Base-by-base conservation (phyloP, 2,888 invertebrate genomes). In the Exocentrus adspersus region DNA sequence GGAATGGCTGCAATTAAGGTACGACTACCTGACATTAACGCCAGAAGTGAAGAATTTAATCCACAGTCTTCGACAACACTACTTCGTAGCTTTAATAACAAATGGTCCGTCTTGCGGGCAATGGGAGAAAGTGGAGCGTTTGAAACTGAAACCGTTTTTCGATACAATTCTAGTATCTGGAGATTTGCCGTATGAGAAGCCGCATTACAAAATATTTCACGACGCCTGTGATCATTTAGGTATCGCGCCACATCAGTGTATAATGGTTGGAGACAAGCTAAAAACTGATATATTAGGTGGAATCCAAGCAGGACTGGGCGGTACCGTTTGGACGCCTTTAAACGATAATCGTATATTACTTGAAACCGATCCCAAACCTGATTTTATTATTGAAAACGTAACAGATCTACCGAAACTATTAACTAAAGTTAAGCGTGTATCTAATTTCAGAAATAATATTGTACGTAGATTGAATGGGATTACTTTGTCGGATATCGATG, bases 211-310 rank as follows among this genome's bases (percentile, higher is more conserved):
- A 79, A 94, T 94, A 82, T 94, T 94, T 83, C 86, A 90, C 71
- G 89, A 92, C 74, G 94, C 93, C 24, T 94, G 93, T 83, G 88
- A 89, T 77, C 86, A 87, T 79, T 87, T 95, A 61, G 87, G 88
- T 69, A 91, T 94, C 16, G 86, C 89, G 78, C 91, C 94, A 0
- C 84, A 87, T 59, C 87, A 89, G 71, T 94, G 93, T 83, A 86
- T 93, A 74, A 94, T 95, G 93, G 72, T 77, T 77, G 94, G 94
- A 48, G 95, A 95, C 80, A 93, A 93, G 80, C 83, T 94, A 72
- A 93, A 94, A 81, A 94, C 94, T 32, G 95, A 95, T 82, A 93
- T 95, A 76, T 87, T 90, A 88, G 94, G 94, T 65, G 94, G 92
- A 21, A 89, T 88, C 75, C 86, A 90, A 80, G 92, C 93, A 28